Conservation (phyloP, 2,113 vertebrate species). For the Fulmarus glacialis region DNA sequence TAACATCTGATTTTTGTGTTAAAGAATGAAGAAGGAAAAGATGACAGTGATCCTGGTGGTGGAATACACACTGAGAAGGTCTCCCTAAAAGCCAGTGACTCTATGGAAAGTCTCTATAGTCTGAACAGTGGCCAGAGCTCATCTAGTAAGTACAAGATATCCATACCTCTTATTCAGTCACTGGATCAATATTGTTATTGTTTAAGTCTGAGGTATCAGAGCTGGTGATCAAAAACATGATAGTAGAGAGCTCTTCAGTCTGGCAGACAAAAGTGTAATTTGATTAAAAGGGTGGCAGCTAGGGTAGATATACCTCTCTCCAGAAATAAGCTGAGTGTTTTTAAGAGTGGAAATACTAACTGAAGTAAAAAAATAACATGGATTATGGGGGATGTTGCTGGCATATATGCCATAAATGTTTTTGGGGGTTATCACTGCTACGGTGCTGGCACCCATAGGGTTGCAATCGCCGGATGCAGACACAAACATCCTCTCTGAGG, state of each 20-base stretch:
- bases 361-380: neutral
- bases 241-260: neutral
- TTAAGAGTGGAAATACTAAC: neutral
- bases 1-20: conserved; percentile 23
- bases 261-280: neutral
- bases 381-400: neutral
- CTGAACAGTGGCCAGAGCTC: conserved; percentile 86
- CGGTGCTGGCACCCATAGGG: neutral
- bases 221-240: neutral
- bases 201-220: neutral
- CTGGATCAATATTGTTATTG: neutral
- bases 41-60: conserved; percentile 63
- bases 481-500: neutral
- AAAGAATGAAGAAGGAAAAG: conserved; percentile 77
- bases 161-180: neutral
- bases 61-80: conserved; percentile 65
- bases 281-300: neutral
- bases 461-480: neutral
- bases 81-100: conserved; percentile 79
- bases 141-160: conserved; percentile 84
- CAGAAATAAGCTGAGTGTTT: neutral
- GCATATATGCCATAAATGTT: neutral
- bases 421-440: neutral
- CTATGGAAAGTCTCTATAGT: conserved; percentile 90
- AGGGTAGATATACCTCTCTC: neutral